A percentile compares a stretch with the other conserved stretches of the same genome.
phyloP scores from a whole-genome alignment of 2,113 vertebrate genomes.

The Aphyosemion australe region DNA sequence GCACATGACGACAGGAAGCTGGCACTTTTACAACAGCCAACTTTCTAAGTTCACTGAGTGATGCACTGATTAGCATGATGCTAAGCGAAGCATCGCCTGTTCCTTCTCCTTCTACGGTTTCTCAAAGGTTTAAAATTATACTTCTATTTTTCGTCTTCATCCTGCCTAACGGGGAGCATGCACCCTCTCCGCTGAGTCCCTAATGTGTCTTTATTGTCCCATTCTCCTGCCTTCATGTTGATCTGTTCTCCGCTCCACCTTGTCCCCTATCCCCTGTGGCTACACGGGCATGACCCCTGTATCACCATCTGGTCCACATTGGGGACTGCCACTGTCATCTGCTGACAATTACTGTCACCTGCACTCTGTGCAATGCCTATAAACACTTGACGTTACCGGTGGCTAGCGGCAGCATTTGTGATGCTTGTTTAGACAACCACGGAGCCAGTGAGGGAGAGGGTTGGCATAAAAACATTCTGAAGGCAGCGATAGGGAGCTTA shows the following conservation, averaged over 20 bases:
- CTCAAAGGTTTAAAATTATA: conserved; percentile 41
- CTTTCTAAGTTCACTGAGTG: conserved; percentile 11
- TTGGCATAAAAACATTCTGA: background rate
- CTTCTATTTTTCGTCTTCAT: conserved; percentile 35
- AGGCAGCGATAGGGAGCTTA: conserved; percentile 15
- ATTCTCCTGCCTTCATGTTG: conserved; percentile 34
- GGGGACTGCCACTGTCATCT: conserved; percentile 86
- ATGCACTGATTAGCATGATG: conserved; percentile 9
- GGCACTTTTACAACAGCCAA: conserved; percentile 47
- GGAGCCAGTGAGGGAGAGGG: conserved; percentile 25
- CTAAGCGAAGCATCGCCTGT: conserved; percentile 31
- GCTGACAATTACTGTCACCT: conserved; percentile 93
- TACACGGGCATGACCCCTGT: conserved; percentile 83
- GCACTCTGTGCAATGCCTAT: conserved; percentile 75
- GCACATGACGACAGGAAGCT: conserved; percentile 47
- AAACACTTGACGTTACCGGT: conserved; percentile 77
- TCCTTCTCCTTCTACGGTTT: conserved; percentile 24
- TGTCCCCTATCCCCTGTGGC: conserved; percentile 65
- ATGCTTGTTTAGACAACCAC: conserved; percentile 60
- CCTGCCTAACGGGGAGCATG: background rate
- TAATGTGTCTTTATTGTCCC: conserved; percentile 34
- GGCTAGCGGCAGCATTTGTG: conserved; percentile 46
- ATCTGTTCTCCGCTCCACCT: conserved; percentile 49
- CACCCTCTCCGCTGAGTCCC: conserved; percentile 5
- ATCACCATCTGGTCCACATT: conserved; percentile 87